Conservation (phyloP, 2,797 vertebrate species). For the Ctenosaura bakeri region DNA sequence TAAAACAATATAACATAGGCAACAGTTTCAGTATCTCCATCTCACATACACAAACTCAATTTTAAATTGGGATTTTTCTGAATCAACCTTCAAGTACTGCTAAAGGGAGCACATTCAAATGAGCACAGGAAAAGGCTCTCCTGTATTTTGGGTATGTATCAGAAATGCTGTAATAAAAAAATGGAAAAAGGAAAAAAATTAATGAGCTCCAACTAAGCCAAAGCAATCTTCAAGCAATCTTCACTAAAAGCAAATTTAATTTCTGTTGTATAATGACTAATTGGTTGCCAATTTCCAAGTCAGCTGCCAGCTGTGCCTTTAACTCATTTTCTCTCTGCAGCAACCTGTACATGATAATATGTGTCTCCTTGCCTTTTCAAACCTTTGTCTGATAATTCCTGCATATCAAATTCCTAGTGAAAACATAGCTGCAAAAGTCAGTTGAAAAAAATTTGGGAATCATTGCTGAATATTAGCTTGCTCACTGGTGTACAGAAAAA, state of each 20-base stretch:
- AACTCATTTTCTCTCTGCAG: neutral
- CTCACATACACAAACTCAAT: too few species aligned
- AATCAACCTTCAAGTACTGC: too few species aligned
- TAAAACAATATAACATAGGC: too few species aligned
- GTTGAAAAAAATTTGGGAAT: neutral
- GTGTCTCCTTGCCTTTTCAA: neutral
- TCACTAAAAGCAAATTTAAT: neutral
- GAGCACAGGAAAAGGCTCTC: too few species aligned
- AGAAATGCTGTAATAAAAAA: too few species aligned
- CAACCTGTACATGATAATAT: neutral
- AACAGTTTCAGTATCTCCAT: too few species aligned
- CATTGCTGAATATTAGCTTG: neutral
- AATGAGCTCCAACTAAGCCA: too few species aligned
- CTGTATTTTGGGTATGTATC: too few species aligned
- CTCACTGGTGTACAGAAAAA: neutral
- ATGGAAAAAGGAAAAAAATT: too few species aligned
- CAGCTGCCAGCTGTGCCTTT: neutral
- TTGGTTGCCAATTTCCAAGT: slow-evolving; percentile 7
- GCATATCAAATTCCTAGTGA: neutral
- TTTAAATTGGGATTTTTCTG: too few species aligned
- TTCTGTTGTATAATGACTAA: neutral
- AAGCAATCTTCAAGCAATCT: too few species aligned
- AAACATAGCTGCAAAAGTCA: neutral
- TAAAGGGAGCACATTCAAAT: too few species aligned
- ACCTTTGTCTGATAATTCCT: neutral